phyloP scores from a whole-genome alignment of 2,113 vertebrate genomes.

The Motacilla tschutschensis region DNA sequence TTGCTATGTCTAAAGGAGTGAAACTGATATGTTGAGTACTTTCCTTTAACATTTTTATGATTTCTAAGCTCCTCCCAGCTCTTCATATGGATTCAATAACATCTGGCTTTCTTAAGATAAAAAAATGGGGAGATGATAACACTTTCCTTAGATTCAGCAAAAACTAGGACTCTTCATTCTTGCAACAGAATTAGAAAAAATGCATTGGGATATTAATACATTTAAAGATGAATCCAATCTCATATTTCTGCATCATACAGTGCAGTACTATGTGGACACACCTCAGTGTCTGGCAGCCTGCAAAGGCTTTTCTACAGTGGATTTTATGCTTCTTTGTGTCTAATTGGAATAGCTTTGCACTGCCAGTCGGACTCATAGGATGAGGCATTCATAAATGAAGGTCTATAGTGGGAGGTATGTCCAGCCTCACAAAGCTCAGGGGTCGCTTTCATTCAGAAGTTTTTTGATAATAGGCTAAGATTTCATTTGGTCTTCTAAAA shows the following conservation, averaged over 20 bases:
- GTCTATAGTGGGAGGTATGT: background rate
- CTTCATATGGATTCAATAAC: background rate
- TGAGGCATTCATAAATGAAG: background rate
- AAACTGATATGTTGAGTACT: background rate
- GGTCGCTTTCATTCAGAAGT: background rate
- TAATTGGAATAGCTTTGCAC: background rate
- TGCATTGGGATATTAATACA: background rate
- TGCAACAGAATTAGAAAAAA: background rate
- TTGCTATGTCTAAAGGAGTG: background rate
- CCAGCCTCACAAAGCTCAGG: background rate
- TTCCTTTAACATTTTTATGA: background rate
- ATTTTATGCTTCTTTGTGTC: background rate
- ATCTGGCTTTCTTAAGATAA: background rate
- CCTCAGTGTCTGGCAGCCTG: background rate
- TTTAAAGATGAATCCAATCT: background rate
- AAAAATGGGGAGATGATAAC: background rate
- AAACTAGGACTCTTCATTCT: background rate
- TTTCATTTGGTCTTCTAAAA: background rate
- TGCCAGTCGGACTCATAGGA: background rate
- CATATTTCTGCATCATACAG: background rate
- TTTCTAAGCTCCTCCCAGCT: background rate
- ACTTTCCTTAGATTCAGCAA: background rate
- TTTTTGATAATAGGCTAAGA: background rate
- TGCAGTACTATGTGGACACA: no score
- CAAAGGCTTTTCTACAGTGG: background rate